These are phyloP conservation scores for Propsilocerus akamusi DNA, from an alignment of 1,140 invertebrate genomes.

Conservation along the genomic window DNA sequence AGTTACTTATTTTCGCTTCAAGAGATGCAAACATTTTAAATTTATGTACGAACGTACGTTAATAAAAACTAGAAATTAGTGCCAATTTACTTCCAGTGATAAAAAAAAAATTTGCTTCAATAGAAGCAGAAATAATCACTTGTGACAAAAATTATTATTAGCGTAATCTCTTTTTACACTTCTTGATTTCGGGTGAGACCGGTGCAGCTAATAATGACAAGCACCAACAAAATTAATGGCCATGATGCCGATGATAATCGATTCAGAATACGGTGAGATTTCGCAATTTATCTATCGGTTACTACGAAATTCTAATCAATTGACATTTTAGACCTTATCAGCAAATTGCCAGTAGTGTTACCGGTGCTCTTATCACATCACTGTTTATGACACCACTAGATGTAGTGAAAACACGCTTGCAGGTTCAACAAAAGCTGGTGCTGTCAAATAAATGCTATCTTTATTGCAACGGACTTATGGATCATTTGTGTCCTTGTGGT, in stretches of 20 bases:
- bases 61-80: too few species aligned
- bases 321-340: slow-evolving; percentile 36
- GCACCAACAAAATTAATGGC: neutral
- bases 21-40: too few species aligned
- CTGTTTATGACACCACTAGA: slow-evolving; percentile 89
- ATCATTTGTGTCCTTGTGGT: slow-evolving; percentile 87
- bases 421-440: slow-evolving; percentile 75
- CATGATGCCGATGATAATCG: neutral
- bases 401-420: slow-evolving; percentile 94
- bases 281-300: neutral
- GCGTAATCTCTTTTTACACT: too few species aligned
- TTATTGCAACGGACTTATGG: slow-evolving; percentile 98
- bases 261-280: neutral
- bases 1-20: too few species aligned
- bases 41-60: too few species aligned
- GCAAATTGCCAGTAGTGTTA: slow-evolving; percentile 77
- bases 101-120: too few species aligned
- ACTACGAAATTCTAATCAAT: neutral
- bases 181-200: too few species aligned
- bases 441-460: slow-evolving; percentile 81
- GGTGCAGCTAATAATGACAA: too few species aligned
- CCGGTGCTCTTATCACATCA: slow-evolving; percentile 76
- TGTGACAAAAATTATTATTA: too few species aligned
- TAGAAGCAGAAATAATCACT: too few species aligned
- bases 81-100: too few species aligned